Conservation (phyloP, 2,113 vertebrate species). For the Passer domesticus region DNA sequence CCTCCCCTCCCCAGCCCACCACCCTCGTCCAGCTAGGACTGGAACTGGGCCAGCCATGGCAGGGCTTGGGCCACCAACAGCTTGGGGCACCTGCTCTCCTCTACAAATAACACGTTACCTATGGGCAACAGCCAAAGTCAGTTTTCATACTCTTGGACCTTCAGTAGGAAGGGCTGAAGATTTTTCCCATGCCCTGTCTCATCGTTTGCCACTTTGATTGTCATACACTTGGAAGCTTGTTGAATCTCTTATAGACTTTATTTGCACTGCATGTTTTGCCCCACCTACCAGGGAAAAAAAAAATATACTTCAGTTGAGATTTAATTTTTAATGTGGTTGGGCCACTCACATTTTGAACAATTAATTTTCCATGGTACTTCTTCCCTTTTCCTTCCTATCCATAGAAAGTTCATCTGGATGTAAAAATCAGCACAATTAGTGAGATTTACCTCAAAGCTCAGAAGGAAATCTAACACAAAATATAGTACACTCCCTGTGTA, state of each 20-base stretch:
- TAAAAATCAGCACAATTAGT: not conserved
- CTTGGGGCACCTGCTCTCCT: not conserved
- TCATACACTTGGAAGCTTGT: not conserved
- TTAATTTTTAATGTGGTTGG: not conserved
- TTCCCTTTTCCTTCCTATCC: not conserved
- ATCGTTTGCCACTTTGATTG: not conserved
- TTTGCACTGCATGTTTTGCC: slow-evolving; percentile 66
- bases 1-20: not conserved
- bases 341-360: not conserved
- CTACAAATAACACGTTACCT: no score
- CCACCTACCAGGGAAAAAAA: slow-evolving; percentile 42
- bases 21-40: not conserved
- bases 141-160: not conserved
- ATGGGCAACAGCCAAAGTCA: not conserved
- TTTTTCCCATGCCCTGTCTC: not conserved
- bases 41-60: not conserved
- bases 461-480: not conserved
- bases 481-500: not conserved
- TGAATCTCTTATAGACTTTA: slow-evolving; percentile 31
- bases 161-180: not conserved
- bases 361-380: not conserved
- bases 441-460: not conserved
- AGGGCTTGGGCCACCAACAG: not conserved
- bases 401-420: not conserved
- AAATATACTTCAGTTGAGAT: not conserved